Percentiles rank a stretch among this genome's conserved stretches.
phyloP scores from a whole-genome alignment of 2,797 vertebrate genomes.

The Syngnathus acus region DNA sequence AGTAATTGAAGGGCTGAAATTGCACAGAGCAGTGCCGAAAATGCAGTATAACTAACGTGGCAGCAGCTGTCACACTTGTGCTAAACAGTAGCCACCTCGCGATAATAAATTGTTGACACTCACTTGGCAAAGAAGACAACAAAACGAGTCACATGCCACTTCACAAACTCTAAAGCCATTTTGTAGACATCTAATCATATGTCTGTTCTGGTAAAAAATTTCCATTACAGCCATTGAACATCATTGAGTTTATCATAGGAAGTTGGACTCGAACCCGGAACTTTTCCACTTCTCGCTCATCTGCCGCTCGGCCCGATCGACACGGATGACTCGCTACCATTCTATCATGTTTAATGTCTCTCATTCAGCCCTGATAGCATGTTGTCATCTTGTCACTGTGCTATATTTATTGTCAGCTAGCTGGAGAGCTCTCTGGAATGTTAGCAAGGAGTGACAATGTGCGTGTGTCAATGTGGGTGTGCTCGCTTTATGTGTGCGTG shows the following conservation, averaged over 20 bases:
- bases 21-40: not conserved
- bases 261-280: not conserved
- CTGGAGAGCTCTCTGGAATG: conserved; percentile 60
- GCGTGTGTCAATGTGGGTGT: conserved; percentile 29
- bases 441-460: conserved; percentile 64
- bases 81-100: not conserved
- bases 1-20: not conserved
- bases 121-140: not conserved
- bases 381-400: conserved; percentile 46
- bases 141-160: not conserved
- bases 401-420: conserved; percentile 51
- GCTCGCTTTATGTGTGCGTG: conserved; percentile 28
- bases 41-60: not conserved
- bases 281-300: too few species aligned
- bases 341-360: conserved; percentile 46
- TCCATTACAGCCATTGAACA: not conserved
- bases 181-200: too few species aligned
- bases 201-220: not conserved
- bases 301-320: not conserved
- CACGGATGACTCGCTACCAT: conserved; percentile 22
- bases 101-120: not conserved
- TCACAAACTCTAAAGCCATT: not conserved
- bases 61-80: not conserved
- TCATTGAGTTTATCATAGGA: not conserved
- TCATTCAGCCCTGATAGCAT: conserved; percentile 33